Percentiles rank a stretch among this genome's conserved stretches.
These are phyloP conservation scores for Griposia aprilina DNA, from an alignment of 2,888 invertebrate genomes.

Conservation along the genomic window DNA sequence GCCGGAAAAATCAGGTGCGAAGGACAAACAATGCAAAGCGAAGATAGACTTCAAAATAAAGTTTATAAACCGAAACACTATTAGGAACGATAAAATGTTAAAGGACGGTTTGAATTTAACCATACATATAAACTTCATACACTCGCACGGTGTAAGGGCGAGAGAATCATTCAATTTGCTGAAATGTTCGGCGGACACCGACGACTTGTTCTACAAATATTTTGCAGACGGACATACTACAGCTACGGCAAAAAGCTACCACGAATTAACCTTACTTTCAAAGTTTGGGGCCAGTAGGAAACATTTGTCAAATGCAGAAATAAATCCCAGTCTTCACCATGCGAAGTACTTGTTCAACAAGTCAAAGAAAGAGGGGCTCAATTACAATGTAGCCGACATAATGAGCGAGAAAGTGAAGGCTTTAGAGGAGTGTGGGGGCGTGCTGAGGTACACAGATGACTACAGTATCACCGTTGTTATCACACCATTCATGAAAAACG, in stretches of 20 bases:
- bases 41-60: slow-evolving; percentile 73
- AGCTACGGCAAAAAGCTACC: slow-evolving; percentile 56
- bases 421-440: slow-evolving; percentile 52
- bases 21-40: slow-evolving; percentile 68
- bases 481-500: slow-evolving; percentile 72
- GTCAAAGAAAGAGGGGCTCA: slow-evolving; percentile 27
- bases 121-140: slow-evolving; percentile 65
- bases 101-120: slow-evolving; percentile 69
- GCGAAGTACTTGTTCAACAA: slow-evolving; percentile 29
- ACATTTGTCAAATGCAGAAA: slow-evolving; percentile 38
- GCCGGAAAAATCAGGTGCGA: slow-evolving; percentile 25
- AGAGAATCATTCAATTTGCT: slow-evolving; percentile 58
- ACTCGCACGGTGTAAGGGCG: slow-evolving; percentile 67
- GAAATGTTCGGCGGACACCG: slow-evolving; percentile 64
- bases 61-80: slow-evolving; percentile 67
- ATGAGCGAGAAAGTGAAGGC: slow-evolving; percentile 43
- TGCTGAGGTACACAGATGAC: slow-evolving; percentile 35
- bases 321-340: slow-evolving; percentile 48
- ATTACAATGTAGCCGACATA: neutral
- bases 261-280: slow-evolving; percentile 52
- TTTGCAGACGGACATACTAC: slow-evolving; percentile 43
- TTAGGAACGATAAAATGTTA: slow-evolving; percentile 68
- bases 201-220: slow-evolving; percentile 54
- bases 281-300: slow-evolving; percentile 16
- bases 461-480: slow-evolving; percentile 64